Conservation (phyloP, 2,113 vertebrate species). For the Dicrurus megarhynchus region DNA sequence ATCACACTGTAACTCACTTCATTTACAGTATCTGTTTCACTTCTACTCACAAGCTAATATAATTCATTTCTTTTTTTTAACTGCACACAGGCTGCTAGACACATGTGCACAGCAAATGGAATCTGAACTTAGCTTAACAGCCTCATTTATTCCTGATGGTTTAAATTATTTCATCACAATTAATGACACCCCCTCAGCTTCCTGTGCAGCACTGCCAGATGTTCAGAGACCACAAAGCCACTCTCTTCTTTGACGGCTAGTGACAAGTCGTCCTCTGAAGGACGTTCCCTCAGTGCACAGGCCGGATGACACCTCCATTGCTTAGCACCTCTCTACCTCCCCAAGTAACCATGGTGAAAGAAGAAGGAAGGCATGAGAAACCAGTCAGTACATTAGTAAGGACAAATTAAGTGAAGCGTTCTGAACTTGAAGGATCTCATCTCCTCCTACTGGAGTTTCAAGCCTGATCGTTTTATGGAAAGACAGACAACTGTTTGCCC, state of each 20-base stretch:
- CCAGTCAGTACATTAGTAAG: conserved; percentile 53
- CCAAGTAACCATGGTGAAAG: conserved; percentile 67
- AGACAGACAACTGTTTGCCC: not conserved
- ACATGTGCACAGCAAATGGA: conserved; percentile 85
- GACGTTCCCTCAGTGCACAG: conserved; percentile 78
- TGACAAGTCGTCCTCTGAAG: conserved; percentile 94
- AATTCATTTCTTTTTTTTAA: conserved; percentile 66
- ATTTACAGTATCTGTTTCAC: conserved; percentile 80
- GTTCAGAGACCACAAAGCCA: conserved; percentile 92
- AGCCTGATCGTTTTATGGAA: conserved; percentile 30
- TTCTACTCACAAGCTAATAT: conserved; percentile 77
- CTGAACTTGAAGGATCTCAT: conserved; percentile 43
- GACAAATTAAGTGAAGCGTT: conserved; percentile 59
- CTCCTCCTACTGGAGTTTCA: conserved; percentile 27
- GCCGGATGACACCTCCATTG: conserved; percentile 79
- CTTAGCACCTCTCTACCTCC: conserved; percentile 75
- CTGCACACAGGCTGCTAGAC: conserved; percentile 78
- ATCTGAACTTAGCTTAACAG: conserved; percentile 92
- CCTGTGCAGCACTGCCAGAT: conserved; percentile 91
- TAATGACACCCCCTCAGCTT: conserved; percentile 94
- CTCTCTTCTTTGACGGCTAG: conserved; percentile 84
- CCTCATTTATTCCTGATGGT: conserved; percentile 98
- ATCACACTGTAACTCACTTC: conserved; percentile 73
- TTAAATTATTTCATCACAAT: conserved; percentile 99
- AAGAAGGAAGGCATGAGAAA: conserved; percentile 67